Evolutionary conservation across 2,797 vertebrate species (phyloP), one percentile per base, ranked within the genome.

Genomic region (Ambastaia sidthimunki): DNA sequence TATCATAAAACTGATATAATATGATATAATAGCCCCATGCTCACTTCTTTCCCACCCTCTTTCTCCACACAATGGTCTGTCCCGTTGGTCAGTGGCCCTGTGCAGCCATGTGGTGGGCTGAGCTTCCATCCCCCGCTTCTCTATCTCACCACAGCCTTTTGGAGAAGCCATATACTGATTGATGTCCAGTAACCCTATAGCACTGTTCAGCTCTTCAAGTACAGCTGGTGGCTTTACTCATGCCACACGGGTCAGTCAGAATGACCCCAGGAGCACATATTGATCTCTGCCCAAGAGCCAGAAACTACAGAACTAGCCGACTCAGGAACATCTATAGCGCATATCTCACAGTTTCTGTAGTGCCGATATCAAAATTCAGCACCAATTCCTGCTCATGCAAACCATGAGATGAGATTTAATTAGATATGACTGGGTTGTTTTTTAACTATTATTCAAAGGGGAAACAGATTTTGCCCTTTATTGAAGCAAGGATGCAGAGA

Each of bases 151-250:
- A 21, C 74, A 87, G 87, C 89, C 88, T 88, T 89, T 84, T 78
- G 81, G 85, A 89, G 86, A 90, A 85, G 90, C 89, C 89, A 82
- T 89, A 85, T 88, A 85, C 90, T 94, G 91, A 93, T 92, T 94
- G 92, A 94, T 93, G 92, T 92, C 89, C 90, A 83, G 92, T 92
- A 91, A 92, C 89, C 87, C 87, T 90, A 92, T 91, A 93, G 91
- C 90, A 86, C 86, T 87, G 86, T 85, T 85, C 86, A 89, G 88
- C 86, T 90, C 82, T 88, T 87, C 85, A 86, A 88, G 85, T 87
- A 88, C 92, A 94, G 91, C 92, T 93, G 91, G 91, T 93, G 90
- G 91, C 89, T 89, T 93, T 91, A 91, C 89, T 91, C 90, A 91
- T 87, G 86, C 87, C 83, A 74, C 84, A 86, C 80, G 90, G 85